A percentile compares a stretch with the other conserved stretches of the same genome.
phyloP scores from a whole-genome alignment of 1,140 invertebrate species.

The Zaprionus lachaisei region DNA sequence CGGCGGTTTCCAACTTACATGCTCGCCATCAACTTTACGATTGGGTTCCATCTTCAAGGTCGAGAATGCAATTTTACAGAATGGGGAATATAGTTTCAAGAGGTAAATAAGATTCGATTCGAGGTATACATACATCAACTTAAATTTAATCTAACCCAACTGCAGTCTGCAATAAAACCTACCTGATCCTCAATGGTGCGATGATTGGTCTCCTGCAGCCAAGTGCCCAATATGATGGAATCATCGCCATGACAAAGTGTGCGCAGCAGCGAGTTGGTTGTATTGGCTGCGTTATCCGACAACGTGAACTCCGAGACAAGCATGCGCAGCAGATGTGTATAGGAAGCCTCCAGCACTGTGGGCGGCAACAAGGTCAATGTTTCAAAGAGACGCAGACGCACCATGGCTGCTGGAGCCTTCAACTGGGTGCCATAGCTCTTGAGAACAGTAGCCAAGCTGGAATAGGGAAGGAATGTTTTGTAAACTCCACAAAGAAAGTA shows the following conservation, averaged over 20 bases:
- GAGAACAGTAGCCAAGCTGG: conserved; percentile 92
- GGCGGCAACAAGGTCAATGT: conserved; percentile 93
- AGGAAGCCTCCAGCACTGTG: conserved; percentile 93
- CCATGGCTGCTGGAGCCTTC: conserved; percentile 96
- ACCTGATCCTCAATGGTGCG: conserved; percentile 99
- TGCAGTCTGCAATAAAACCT: neutral
- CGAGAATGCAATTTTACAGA: conserved; percentile 32
- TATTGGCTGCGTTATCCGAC: conserved; percentile 97
- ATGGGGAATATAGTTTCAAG: conserved; percentile 11
- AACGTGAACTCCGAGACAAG: conserved; percentile 99
- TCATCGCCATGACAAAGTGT: conserved; percentile 96
- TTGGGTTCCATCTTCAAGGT: conserved; percentile 89
- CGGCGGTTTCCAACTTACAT: conserved; percentile 86
- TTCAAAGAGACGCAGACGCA: conserved; percentile 95
- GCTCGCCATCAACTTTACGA: conserved; percentile 89
- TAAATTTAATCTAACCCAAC: neutral
- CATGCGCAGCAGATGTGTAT: conserved; percentile 94
- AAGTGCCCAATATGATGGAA: conserved; percentile 93
- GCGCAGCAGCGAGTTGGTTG: conserved; percentile 94
- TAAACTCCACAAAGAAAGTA: neutral
- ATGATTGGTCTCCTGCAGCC: conserved; percentile 98
- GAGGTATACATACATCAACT: conserved; percentile 14
- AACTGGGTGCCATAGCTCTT: conserved; percentile 97
- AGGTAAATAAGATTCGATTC: conserved; percentile 13
- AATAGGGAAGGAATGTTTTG: neutral